phyloP scores from a whole-genome alignment of 2,888 invertebrate genomes.

The Chelonus formosanus region DNA sequence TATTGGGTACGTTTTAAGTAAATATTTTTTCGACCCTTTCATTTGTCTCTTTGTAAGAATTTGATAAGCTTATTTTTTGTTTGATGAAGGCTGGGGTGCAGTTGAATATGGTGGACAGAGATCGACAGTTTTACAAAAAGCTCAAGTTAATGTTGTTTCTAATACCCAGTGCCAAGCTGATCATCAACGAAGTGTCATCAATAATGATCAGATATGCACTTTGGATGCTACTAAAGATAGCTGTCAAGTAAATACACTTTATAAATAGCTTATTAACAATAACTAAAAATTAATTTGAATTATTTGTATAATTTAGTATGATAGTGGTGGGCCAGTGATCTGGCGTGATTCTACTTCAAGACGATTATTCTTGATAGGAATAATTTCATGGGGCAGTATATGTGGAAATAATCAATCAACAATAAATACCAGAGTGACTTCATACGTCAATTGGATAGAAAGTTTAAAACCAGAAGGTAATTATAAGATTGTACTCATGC shows the following conservation, averaged over 20 bases:
- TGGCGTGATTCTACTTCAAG: constrained; percentile 65
- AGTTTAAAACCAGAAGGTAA: neutral
- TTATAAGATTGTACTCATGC: too few species aligned
- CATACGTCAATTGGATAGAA: constrained; percentile 69
- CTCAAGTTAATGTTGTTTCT: constrained; percentile 67
- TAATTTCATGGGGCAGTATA: constrained; percentile 69
- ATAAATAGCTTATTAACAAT: neutral
- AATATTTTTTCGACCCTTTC: neutral
- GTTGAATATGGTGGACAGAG: constrained; percentile 65
- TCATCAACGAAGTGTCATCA: constrained; percentile 38
- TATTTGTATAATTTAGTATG: constrained; percentile 65
- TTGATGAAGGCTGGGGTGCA: constrained; percentile 72
- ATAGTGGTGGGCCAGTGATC: constrained; percentile 70
- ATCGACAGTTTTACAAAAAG: constrained; percentile 68
- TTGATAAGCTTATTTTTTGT: constrained; percentile 34
- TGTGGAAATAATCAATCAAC: constrained; percentile 69
- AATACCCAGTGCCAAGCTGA: constrained; percentile 63
- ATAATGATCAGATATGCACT: constrained; percentile 66
- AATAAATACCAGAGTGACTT: constrained; percentile 69
- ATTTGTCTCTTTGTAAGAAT: neutral
- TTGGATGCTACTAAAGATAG: constrained; percentile 68
- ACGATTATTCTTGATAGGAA: constrained; percentile 61
- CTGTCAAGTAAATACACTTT: constrained; percentile 67
- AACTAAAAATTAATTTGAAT: constrained; percentile 37
- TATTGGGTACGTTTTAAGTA: constrained; percentile 49